phyloP scores from a whole-genome alignment of 2,797 vertebrate species.

The Argyrosomus regius region DNA sequence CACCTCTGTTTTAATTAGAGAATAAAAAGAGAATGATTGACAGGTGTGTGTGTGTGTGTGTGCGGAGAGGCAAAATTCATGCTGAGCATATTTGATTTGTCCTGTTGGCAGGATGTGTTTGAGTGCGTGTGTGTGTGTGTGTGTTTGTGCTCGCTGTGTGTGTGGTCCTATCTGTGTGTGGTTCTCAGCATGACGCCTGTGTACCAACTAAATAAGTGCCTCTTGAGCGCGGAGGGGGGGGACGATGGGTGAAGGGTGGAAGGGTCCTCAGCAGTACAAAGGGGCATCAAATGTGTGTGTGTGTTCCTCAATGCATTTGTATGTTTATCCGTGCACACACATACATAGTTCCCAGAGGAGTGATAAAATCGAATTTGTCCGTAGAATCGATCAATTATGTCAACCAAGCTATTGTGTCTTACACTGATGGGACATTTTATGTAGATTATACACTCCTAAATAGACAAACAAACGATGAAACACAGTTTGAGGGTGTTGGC shows the following conservation, averaged over 20 bases:
- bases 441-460: not conserved
- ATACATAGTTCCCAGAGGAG: slow-evolving; percentile 23
- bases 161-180: slow-evolving; percentile 75
- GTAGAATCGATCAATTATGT: slow-evolving; percentile 29
- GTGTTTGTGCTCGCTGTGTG: slow-evolving; percentile 62
- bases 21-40: slow-evolving; percentile 64
- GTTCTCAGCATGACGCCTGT: slow-evolving; percentile 67
- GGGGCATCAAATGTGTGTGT: slow-evolving; percentile 35
- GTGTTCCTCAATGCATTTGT: slow-evolving; percentile 9
- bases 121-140: slow-evolving; percentile 38
- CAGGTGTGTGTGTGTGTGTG: slow-evolving; percentile 45
- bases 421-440: slow-evolving; percentile 2
- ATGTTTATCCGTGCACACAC: slow-evolving; percentile 26
- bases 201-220: slow-evolving; percentile 70
- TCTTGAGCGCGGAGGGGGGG: slow-evolving; percentile 54
- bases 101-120: slow-evolving; percentile 49
- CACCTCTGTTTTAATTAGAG: slow-evolving; percentile 67
- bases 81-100: slow-evolving; percentile 69
- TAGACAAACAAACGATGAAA: not conserved
- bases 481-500: not conserved
- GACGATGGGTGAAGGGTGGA: slow-evolving; percentile 31
- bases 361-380: slow-evolving; percentile 31
- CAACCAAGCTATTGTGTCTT: slow-evolving; percentile 18
- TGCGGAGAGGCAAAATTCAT: slow-evolving; percentile 57
- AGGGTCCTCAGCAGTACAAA: slow-evolving; percentile 52